A percentile compares a stretch with the other conserved stretches of the same genome.
Conservation (phyloP, 2,888 invertebrate genomes). For the Pilophorus perplexus region DNA sequence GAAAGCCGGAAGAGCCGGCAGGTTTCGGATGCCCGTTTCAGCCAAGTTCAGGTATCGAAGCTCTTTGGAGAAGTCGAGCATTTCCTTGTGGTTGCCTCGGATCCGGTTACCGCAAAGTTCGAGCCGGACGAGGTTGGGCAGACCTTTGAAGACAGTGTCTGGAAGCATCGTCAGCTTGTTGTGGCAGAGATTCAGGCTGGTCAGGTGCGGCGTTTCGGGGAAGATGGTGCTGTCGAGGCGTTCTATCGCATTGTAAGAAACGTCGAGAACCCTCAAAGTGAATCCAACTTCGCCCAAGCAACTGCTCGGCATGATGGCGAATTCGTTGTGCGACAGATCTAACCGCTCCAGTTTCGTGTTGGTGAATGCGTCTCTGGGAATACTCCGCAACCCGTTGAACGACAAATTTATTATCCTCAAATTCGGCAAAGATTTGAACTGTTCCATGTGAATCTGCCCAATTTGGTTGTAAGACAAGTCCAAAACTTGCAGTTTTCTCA, state of each 20-base stretch:
- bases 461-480: conserved; percentile 76
- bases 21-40: conserved; percentile 65
- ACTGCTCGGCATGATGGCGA: conserved; percentile 74
- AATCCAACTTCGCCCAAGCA: conserved; percentile 76
- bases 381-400: conserved; percentile 68
- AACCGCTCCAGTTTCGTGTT: conserved; percentile 77
- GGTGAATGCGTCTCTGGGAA: conserved; percentile 75
- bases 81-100: conserved; percentile 81
- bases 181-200: conserved; percentile 71
- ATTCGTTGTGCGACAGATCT: conserved; percentile 73
- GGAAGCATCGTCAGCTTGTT: conserved; percentile 82
- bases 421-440: conserved; percentile 73
- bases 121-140: conserved; percentile 72
- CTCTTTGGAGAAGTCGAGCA: conserved; percentile 81
- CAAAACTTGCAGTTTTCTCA: conserved; percentile 71
- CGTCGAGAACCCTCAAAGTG: conserved; percentile 72
- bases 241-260: conserved; percentile 77
- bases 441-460: conserved; percentile 72
- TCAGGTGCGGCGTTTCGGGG: conserved; percentile 74
- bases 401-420: conserved; percentile 71
- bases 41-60: conserved; percentile 74
- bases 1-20: conserved; percentile 70
- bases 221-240: conserved; percentile 86
- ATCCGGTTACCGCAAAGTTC: conserved; percentile 78
- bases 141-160: conserved; percentile 82